phyloP scores from a whole-genome alignment of 2,888 invertebrate species.

The Synergus gifuensis region DNA sequence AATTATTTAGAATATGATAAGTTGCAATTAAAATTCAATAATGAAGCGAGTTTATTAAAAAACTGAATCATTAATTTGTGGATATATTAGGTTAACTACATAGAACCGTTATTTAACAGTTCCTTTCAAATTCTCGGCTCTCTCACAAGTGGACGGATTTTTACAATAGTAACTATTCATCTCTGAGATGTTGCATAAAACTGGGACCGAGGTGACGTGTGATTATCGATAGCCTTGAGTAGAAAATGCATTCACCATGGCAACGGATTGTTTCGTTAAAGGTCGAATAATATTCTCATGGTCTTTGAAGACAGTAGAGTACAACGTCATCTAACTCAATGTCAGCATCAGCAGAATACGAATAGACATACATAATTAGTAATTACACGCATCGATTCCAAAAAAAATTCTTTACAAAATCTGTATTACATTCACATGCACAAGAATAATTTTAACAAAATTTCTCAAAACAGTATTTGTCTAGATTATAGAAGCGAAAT shows the following conservation, averaged over 20 bases:
- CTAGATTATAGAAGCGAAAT: no score
- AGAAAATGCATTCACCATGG: slow-evolving; percentile 63
- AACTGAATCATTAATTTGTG: not conserved
- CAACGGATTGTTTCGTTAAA: slow-evolving; percentile 62
- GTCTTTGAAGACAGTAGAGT: slow-evolving; percentile 39
- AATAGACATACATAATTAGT: no score
- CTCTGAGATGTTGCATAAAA: slow-evolving; percentile 1
- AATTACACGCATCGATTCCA: no score
- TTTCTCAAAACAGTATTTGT: no score
- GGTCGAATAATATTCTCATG: slow-evolving; percentile 57
- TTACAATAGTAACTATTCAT: not conserved
- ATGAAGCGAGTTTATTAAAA: not conserved
- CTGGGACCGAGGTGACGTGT: not conserved
- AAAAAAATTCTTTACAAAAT: no score
- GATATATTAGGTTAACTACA: not conserved
- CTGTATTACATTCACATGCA: no score
- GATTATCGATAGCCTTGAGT: slow-evolving; percentile 54
- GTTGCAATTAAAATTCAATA: not conserved
- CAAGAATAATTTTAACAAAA: no score
- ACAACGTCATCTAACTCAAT: slow-evolving; percentile 54
- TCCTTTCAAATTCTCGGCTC: not conserved
- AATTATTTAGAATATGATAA: not conserved
- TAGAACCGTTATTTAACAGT: not conserved
- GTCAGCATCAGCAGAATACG: slow-evolving; percentile 41
- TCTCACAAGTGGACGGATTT: not conserved